Base-by-base conservation (phyloP, 2,113 vertebrate genomes). In the Scytalopus superciliaris region DNA sequence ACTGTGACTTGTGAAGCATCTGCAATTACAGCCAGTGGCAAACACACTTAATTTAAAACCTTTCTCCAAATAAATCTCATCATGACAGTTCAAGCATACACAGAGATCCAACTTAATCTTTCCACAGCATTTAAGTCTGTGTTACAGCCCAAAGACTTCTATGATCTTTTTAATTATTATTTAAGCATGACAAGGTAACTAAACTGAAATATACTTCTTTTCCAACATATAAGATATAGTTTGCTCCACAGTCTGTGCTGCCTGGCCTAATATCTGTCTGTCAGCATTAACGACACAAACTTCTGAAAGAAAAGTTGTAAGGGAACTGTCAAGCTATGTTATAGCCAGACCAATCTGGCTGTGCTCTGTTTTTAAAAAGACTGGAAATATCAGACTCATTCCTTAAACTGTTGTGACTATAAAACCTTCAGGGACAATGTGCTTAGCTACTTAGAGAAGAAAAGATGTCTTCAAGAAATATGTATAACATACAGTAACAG, bases 191-290 rank as follows among this genome's bases (percentile, higher is more conserved):
- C 83, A 95, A 84, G 49, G 70, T 94, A 91, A 90, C 84, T 80
- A 94, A 91, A 97, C 63, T 91, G 77, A 87, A 94, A 96, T 81
- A 83, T 14, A 68, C 57, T 72, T 95, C 83, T 73, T 88, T 94
- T 89, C 35, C 77, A 95, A 70, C 62, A 94, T 31, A 89, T 64
- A 95, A 96, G 69, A 86, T 30, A 49, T 0, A 91, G 87, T 59
- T 95, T 83, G 72, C 87, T 94, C 78, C 53, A 93, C 27, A 93
- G 92, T 17, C 39, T 80, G 31, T 23, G 69, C 89, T 95, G 94
- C 95, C 92, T 96, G 88, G 87, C 64, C 87, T 91, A 86, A 76
- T 93, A 96, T 47, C 85, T 93, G 73, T 75, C 96, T 78, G 68
- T 94, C 80, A 96, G 90, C 67, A 96, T 86, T 95, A 95, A 76